Base-by-base conservation (phyloP, 2,113 vertebrate genomes). In the Entelurus aequoreus region DNA sequence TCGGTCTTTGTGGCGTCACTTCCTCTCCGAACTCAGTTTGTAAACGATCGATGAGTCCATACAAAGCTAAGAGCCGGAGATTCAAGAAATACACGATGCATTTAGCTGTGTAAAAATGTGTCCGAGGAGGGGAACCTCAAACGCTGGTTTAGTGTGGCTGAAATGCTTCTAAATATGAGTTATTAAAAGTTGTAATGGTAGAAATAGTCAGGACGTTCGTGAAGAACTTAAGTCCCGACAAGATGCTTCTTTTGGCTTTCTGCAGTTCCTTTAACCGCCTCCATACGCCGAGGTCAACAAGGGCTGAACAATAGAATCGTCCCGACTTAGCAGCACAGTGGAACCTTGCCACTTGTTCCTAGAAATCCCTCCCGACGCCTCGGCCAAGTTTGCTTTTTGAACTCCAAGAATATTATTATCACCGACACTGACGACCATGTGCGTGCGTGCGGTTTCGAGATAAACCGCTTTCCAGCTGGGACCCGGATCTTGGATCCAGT, bases 331-430 rank as follows among this genome's bases (percentile, higher is more conserved):
- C 37, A 3, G 14, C 8, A 46, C 40, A 5, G 36, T 55, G 54
- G 54, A 55, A 40, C 54, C 14, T 40, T 36, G 54, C 54, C 54
- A 55, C 36, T 42, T 56, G 42, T 56, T 56, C 54, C 54, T 56
- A 56, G 54, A 56, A 56, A 55, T 38, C 54, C 5, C 14, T 28
- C 36, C 1, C 4, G 9, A 16, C 1, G 36, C 14, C 14, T 7
- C 0, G 15, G 54, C 54, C 36, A 56, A 56, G 37, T 56, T 56
- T 56, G 54, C 37, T 9, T 56, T 56, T 56, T 56, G 37, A 56
- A 56, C 37, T 56, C 37, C 54, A 40, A 56, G 37, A 56, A 56
- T 56, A 56, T 56, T 56, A 56, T 56, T 16, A 40, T 38, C 14
- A 19, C 11, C 8, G 15, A 42, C 15, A 19, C 6, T 8, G 15